Evolutionary conservation across 1,140 invertebrate species (phyloP).

Genomic region (Anthonomus grandis): DNA sequence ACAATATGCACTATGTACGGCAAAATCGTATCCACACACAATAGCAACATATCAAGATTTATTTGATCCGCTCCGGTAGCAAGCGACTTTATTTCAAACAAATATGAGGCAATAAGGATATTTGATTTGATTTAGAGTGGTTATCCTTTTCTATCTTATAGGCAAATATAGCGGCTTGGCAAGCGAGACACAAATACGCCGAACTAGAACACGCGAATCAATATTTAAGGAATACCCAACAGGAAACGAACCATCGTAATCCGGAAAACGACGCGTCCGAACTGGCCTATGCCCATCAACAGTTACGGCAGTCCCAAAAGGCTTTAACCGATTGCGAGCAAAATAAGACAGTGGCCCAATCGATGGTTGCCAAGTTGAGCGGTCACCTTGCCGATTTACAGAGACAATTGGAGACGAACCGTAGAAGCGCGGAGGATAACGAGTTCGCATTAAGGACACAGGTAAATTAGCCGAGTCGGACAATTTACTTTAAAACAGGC

Average conservation of each 20-base stretch:
- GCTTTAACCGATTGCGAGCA: conserved; percentile 28
- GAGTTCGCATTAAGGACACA: conserved; percentile 30
- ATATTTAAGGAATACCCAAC: neutral
- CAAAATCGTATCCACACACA: too few species aligned
- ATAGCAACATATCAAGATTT: too few species aligned
- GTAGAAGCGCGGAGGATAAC: conserved; percentile 10
- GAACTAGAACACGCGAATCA: conserved; percentile 2
- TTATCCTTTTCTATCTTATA: too few species aligned
- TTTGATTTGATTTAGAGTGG: too few species aligned
- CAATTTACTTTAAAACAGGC: too few species aligned
- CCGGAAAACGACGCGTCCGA: conserved; percentile 2
- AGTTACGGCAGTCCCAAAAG: conserved; percentile 34
- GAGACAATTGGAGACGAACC: conserved; percentile 10
- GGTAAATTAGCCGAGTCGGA: conserved; percentile 12
- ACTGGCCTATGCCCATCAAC: conserved; percentile 21
- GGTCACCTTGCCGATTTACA: conserved; percentile 12
- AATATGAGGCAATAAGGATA: too few species aligned
- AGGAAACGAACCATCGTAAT: neutral
- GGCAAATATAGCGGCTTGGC: conserved; percentile 12
- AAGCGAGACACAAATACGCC: conserved; percentile 5
- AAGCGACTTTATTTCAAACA: too few species aligned
- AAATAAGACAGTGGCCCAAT: conserved; percentile 6
- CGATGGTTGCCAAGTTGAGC: neutral
- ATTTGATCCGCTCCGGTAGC: too few species aligned
- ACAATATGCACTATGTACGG: too few species aligned